Evolutionary conservation across 1,140 invertebrate genomes (phyloP), one percentile per base, ranked within the genome.

Genomic region (Drosophila pruinosa): DNA sequence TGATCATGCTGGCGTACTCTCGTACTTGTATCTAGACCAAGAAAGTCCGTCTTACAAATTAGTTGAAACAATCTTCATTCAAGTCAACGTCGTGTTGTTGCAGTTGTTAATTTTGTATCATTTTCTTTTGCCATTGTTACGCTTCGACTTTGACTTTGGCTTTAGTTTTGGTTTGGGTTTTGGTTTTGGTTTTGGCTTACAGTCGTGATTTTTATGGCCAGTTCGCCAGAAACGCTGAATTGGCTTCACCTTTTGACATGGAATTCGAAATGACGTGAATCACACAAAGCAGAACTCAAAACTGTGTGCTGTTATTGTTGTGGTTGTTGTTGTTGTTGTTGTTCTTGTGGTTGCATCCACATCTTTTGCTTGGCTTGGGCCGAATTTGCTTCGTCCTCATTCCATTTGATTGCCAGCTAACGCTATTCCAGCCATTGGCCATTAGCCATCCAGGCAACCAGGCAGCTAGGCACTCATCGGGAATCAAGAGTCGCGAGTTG

Each of bases 231-330:
- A 88, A 76, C 83, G 75, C 57, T 82, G 75, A 88, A 89, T 88
- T 88, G 82, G 78, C 82, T 88, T 88, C 82, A 88, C 82, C 82
- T 88, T 88, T 88, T 89, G 82, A 88, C 82, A 88, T 88, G 82
- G 83, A 89, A 88, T 88, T 75, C 69, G 75, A 89, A 89, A 89
- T 88, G 82, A 88, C 83, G 83, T 88, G 82, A 75, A 79, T 78
- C 77, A 75, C 75, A 74, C 75, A 74, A 74, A 77, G 64, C 56
- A 64, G 59, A 86, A 58, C 65, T 76, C 64, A 77, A 73, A 67
- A 75, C 41, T 48, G 8, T 57, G 36, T 54, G 34, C 2, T 31
- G 38, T 34, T n/a, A 26, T 39, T 17, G 52, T 19, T 21, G 26
- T 54, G 14, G 19, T 15, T 41, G 50, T 8, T 53, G 31, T 6